A percentile compares a stretch with the other conserved stretches of the same genome.
These are phyloP conservation scores for Lymantria dispar DNA, from an alignment of 2,888 invertebrate species.

Conservation along the genomic window DNA sequence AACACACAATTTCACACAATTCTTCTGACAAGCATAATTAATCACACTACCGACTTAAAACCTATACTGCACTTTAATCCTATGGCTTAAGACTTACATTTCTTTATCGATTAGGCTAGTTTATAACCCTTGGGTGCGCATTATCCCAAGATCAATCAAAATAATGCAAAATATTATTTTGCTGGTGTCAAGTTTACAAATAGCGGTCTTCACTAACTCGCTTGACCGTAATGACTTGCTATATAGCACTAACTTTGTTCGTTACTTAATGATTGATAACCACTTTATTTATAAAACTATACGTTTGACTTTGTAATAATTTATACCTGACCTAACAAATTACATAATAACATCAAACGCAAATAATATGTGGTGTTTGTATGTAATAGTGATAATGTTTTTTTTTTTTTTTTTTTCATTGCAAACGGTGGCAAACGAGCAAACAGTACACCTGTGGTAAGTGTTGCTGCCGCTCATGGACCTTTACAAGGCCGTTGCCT, in stretches of 20 bases:
- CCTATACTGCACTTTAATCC: neutral
- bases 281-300: conserved; percentile 12
- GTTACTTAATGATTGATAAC: conserved; percentile 23
- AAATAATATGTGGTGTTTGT: too few relatives aligned
- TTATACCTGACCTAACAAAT: too few relatives aligned
- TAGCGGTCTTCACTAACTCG: conserved; percentile 49
- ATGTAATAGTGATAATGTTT: too few relatives aligned
- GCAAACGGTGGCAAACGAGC: too few relatives aligned
- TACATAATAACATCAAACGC: too few relatives aligned
- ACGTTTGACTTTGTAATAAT: neutral
- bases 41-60: conserved; percentile 3
- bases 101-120: conserved; percentile 3
- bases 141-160: conserved; percentile 49
- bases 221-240: conserved; percentile 54
- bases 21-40: conserved; percentile 15
- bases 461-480: too few relatives aligned
- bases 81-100: neutral
- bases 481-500: too few relatives aligned
- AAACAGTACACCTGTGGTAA: too few relatives aligned
- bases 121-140: conserved; percentile 44
- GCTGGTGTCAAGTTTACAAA: conserved; percentile 56
- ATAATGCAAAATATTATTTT: conserved; percentile 40
- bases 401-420: too few relatives aligned
- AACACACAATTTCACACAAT: conserved; percentile 16
- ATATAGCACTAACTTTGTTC: conserved; percentile 28